Base-by-base conservation (phyloP, 2,797 vertebrate genomes). In the Macrochelys suwanniensis region DNA sequence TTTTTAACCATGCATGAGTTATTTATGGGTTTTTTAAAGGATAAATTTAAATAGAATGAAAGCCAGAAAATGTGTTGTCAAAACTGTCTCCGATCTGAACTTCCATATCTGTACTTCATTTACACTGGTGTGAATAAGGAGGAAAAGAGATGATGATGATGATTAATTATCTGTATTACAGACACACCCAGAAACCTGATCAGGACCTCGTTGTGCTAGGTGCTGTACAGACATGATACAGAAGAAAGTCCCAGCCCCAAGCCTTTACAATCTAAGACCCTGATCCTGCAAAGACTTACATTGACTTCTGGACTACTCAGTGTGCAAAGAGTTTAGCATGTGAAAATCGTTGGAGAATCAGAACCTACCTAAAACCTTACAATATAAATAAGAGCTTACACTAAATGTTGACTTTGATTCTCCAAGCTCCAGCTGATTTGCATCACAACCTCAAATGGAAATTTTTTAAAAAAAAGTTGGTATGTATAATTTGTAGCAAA, bases 401-500 rank as follows among this genome's bases (percentile, higher is more conserved):
- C 68, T 15, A 17, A 49, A 61, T 42, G 83, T 90, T 90, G 5
- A 11, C 68, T 59, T 82, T 57, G 26, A 33, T 11, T 51, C 88
- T 76, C 88, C 92, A 89, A 95, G 61, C 76, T 89, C 84, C 3
- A 23, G 77, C 3, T 96, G 89, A 97, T 94, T 95, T 91, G 89
- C 91, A 94, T 31, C 88, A 80, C n/a, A 80, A 82, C 47, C 51
- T 92, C 76, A 88, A 74, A 4, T 31, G 37, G 89, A 90, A 83
- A 82, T 5, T 81, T 89, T 5, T 81, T 89, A 76, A 94, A 91
- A 94, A 93, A 59, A 59, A 6, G 91, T 8, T 90, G 87, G 80
- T 53, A 51, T 28, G 82, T 83, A 89, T 82, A 92, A 95, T 94
- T 93, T 92, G 84, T 3, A 93, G 94, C 87, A 95, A 96, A 95